phyloP scores from a whole-genome alignment of 1,140 invertebrate genomes.

The Medauroidea extradentata region DNA sequence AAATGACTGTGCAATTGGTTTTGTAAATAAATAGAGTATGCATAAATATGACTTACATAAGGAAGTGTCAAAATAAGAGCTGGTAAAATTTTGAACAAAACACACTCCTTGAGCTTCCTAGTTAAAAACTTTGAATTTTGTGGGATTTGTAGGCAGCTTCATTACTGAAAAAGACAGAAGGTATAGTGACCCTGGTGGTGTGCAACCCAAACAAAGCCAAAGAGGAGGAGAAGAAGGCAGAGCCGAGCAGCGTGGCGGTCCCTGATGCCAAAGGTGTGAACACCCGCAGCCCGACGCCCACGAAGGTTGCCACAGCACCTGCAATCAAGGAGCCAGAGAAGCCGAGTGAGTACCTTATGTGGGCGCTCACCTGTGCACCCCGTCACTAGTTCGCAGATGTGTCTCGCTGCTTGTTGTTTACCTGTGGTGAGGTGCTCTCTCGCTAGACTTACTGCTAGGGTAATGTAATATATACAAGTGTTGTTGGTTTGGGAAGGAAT shows the following conservation, averaged over 20 bases:
- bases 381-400: too few species aligned
- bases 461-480: too few species aligned
- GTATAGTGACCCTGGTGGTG: constrained; percentile 76
- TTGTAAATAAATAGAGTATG: too few species aligned
- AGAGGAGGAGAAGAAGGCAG: constrained; percentile 43
- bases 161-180: constrained; percentile 81
- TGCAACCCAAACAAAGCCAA: constrained; percentile 74
- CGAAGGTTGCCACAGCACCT: constrained; percentile 10
- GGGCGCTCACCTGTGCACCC: background rate
- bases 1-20: constrained; percentile 7
- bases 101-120: too few species aligned
- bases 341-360: constrained; percentile 37
- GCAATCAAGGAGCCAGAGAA: constrained; percentile 38
- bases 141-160: constrained; percentile 78
- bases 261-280: constrained; percentile 5
- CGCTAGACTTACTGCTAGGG: too few species aligned
- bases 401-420: too few species aligned
- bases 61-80: too few species aligned
- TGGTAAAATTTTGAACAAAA: too few species aligned
- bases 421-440: too few species aligned
- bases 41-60: too few species aligned
- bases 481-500: too few species aligned
- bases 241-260: constrained; percentile 3
- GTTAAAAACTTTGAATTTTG: too few species aligned
- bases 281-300: constrained; percentile 7